A percentile compares a stretch with the other conserved stretches of the same genome.
Conservation (phyloP, 2,113 vertebrate genomes). For the cat (Felis catus) region F.catus_Fca126_mat1.0 CM031419.1:100970001-100970500, state of each 20-base stretch:
- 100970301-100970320: neutral
- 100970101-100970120: neutral
- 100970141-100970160: neutral
- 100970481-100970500: constrained; percentile 80
- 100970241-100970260: neutral
- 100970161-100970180: neutral
- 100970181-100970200: neutral
- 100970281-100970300: neutral
- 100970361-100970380: neutral
- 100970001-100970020: neutral
- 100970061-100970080: neutral
- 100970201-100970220: neutral
- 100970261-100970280: neutral
- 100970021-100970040: neutral
- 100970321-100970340: neutral
- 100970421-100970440: neutral
- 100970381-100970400: neutral
- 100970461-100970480: neutral
- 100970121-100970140: neutral
- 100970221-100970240: neutral
- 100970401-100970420: neutral
- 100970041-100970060: neutral
- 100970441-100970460: neutral
- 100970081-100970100: neutral
- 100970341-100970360: neutral